phyloP scores from a whole-genome alignment of 1,140 invertebrate species.

The Drosophila lacertosa region DNA sequence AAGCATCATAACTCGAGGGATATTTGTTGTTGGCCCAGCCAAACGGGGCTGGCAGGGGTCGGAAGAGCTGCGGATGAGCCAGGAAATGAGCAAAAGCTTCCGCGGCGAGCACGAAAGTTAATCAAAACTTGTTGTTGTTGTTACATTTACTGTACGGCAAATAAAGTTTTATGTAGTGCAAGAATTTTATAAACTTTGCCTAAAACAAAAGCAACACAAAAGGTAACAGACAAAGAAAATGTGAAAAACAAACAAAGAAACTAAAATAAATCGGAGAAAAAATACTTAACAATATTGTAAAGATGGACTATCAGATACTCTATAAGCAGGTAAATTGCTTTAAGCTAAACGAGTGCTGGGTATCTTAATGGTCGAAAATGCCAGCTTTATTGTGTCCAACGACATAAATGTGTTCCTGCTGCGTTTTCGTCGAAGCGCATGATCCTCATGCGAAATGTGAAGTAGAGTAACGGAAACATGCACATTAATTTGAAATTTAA shows the following conservation, averaged over 20 bases:
- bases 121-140: slow-evolving; percentile 56
- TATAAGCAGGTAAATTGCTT: neutral
- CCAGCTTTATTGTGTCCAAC: neutral
- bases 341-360: neutral
- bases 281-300: slow-evolving; percentile 13
- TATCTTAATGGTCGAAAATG: neutral
- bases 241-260: slow-evolving; percentile 8
- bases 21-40: slow-evolving; percentile 47
- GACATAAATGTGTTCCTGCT: neutral
- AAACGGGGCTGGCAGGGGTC: too few species aligned
- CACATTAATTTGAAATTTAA: slow-evolving; percentile 48
- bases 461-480: slow-evolving; percentile 13
- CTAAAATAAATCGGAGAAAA: neutral
- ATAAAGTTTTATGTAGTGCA: slow-evolving; percentile 67
- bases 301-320: neutral
- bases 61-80: slow-evolving; percentile 22
- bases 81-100: slow-evolving; percentile 65
- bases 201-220: slow-evolving; percentile 34
- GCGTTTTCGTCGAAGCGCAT: slow-evolving; percentile 2
- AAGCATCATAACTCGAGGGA: slow-evolving; percentile 68
- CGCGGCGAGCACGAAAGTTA: slow-evolving; percentile 53
- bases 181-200: slow-evolving; percentile 57
- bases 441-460: slow-evolving; percentile 3
- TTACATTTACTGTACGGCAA: slow-evolving; percentile 31
- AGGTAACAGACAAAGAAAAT: slow-evolving; percentile 29